Conservation (phyloP, 2,888 invertebrate species). For the Alloscopus bannaensis region DNA sequence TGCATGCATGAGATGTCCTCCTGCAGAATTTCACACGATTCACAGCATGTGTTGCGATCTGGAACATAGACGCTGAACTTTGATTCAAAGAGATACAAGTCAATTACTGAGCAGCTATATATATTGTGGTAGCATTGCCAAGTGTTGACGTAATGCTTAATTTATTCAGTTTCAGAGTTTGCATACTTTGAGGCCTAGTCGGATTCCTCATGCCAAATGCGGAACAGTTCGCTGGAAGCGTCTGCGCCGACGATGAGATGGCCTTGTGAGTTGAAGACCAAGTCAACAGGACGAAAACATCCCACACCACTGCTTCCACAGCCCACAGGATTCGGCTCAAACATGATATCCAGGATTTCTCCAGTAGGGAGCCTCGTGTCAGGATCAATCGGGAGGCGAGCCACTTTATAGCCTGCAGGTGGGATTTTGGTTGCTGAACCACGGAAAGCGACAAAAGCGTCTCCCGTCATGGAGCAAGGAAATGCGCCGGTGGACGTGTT, state of each 20-base stretch:
- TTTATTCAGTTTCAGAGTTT: too few species aligned
- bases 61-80: too few species aligned
- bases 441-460: constrained; percentile 67
- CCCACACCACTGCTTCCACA: too few species aligned
- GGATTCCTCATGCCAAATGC: neutral
- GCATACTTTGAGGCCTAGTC: too few species aligned
- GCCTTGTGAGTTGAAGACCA: constrained; percentile 64
- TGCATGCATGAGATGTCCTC: neutral
- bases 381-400: constrained; percentile 51
- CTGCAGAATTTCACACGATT: constrained; percentile 19
- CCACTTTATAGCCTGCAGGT: constrained; percentile 64
- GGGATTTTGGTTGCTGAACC: constrained; percentile 64
- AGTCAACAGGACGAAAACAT: constrained; percentile 68
- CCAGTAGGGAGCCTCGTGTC: constrained; percentile 58
- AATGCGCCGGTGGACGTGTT: constrained; percentile 56
- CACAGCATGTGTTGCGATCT: too few species aligned
- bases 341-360: constrained; percentile 57
- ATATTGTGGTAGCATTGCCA: too few species aligned
- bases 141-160: too few species aligned
- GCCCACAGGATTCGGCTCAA: constrained; percentile 39
- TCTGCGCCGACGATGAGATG: constrained; percentile 58
- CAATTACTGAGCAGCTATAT: too few species aligned
- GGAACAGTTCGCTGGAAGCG: constrained; percentile 26
- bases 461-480: constrained; percentile 66
- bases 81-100: too few species aligned